These are phyloP conservation scores for Pomacea canaliculata DNA, from an alignment of 2,888 invertebrate species.

Conservation along the genomic window DNA sequence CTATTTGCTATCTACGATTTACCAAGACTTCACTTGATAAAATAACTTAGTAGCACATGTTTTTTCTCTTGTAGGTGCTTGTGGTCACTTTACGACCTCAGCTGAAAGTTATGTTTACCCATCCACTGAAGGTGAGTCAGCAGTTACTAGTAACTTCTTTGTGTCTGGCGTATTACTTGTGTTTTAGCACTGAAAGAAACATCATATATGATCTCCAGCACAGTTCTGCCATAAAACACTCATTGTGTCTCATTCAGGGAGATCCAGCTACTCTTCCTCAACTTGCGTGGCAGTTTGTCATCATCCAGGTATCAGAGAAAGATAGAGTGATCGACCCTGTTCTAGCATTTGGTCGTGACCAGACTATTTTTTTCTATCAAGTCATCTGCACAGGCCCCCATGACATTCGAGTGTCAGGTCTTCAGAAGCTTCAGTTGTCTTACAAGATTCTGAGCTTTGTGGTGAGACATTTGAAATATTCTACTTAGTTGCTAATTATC, in stretches of 20 bases:
- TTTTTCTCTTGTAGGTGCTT: conserved; percentile 74
- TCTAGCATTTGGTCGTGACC: conserved; percentile 88
- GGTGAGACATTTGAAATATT: conserved; percentile 41
- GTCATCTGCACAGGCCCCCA: conserved; percentile 64
- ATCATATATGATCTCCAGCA: too few species aligned
- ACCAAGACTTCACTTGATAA: too few species aligned
- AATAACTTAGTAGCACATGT: too few species aligned
- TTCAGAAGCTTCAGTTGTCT: conserved; percentile 79
- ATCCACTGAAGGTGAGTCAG: conserved; percentile 78
- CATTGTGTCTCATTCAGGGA: conserved; percentile 54
- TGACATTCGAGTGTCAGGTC: conserved; percentile 65
- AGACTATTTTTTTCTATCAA: conserved; percentile 87
- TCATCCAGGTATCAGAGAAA: conserved; percentile 78
- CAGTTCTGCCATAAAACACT: neutral
- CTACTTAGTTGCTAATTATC: too few species aligned
- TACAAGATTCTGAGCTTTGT: conserved; percentile 80
- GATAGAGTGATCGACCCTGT: conserved; percentile 81
- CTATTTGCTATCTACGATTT: too few species aligned
- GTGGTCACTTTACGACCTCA: conserved; percentile 84
- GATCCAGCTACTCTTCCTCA: conserved; percentile 85
- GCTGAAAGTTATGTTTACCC: conserved; percentile 83
- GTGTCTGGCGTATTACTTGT: too few species aligned
- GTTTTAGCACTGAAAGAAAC: too few species aligned
- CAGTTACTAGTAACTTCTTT: too few species aligned
- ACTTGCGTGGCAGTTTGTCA: conserved; percentile 91